A percentile compares a stretch with the other conserved stretches of the same genome.
Evolutionary conservation across 2,113 vertebrate species (phyloP).

Genomic region (Eleginops maclovinus): DNA sequence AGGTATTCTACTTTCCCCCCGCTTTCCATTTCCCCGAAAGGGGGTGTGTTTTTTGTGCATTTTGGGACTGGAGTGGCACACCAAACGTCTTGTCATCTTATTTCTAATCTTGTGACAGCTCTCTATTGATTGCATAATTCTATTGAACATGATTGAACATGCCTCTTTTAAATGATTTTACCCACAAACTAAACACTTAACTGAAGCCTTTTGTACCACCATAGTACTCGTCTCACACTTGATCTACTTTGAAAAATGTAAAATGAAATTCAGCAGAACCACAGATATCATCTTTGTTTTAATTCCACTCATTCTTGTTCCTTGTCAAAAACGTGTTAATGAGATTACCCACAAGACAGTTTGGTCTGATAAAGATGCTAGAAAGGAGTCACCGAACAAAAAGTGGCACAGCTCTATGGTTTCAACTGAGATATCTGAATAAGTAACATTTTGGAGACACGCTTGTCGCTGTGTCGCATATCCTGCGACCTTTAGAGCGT

Average conservation of each 20-base stretch:
- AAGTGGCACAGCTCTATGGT: no score
- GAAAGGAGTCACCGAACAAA: no score
- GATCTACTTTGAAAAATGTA: no score
- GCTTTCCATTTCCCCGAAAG: conserved; percentile 46
- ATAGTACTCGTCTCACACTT: neutral
- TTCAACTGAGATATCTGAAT: no score
- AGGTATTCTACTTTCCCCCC: conserved; percentile 37
- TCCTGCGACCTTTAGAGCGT: no score
- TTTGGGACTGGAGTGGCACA: conserved; percentile 22
- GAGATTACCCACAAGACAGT: neutral
- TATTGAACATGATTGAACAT: neutral
- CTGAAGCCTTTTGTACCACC: neutral
- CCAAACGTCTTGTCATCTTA: conserved; percentile 47
- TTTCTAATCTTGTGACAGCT: conserved; percentile 45
- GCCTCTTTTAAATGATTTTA: neutral
- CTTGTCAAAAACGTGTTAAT: neutral
- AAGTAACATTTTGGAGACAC: no score
- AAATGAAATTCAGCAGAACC: neutral
- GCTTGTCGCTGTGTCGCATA: no score
- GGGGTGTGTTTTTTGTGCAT: conserved; percentile 5
- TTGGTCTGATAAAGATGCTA: neutral
- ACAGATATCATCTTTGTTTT: neutral
- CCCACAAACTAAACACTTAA: neutral
- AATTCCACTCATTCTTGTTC: neutral
- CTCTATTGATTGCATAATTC: conserved; percentile 27